Conservation (phyloP, 2,888 invertebrate genomes). For the Athetis lepigone region DNA sequence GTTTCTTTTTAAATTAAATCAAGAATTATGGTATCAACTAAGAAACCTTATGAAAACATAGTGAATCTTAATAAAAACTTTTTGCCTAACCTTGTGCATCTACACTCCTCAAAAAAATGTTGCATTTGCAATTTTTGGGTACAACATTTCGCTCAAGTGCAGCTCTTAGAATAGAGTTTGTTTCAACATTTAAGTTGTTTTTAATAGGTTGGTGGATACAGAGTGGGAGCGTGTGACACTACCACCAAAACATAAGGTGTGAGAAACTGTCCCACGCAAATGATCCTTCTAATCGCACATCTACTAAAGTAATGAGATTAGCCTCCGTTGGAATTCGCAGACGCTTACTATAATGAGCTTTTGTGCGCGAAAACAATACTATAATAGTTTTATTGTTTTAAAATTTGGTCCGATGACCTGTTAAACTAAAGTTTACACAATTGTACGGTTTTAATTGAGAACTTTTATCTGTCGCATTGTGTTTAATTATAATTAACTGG, state of each 20-base stretch:
- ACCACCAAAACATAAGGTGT: conserved; percentile 55
- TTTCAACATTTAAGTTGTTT: conserved; percentile 46
- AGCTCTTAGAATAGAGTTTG: conserved; percentile 17
- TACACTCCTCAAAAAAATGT: conserved; percentile 1
- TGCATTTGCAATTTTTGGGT: conserved; percentile 4
- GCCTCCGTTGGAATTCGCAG: conserved; percentile 77
- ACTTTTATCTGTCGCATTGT: conserved; percentile 38
- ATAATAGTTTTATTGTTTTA: conserved; percentile 84
- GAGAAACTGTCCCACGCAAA: conserved; percentile 69
- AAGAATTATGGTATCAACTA: background rate
- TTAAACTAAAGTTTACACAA: conserved; percentile 68
- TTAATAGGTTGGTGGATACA: conserved; percentile 37
- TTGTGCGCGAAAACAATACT: conserved; percentile 86
- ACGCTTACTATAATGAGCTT: conserved; percentile 83
- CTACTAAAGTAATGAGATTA: conserved; percentile 77
- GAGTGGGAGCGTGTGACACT: conserved; percentile 55
- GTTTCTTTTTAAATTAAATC: background rate
- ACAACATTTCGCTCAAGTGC: conserved; percentile 11
- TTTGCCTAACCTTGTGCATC: conserved; percentile 9
- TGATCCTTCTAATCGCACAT: conserved; percentile 71
- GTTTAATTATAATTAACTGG: conserved; percentile 42
- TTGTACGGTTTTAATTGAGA: conserved; percentile 45
- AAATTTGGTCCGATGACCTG: conserved; percentile 76
- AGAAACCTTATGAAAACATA: background rate
- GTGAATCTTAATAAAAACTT: background rate